phyloP scores from a whole-genome alignment of 2,797 vertebrate species.

The Fratercula arctica region DNA sequence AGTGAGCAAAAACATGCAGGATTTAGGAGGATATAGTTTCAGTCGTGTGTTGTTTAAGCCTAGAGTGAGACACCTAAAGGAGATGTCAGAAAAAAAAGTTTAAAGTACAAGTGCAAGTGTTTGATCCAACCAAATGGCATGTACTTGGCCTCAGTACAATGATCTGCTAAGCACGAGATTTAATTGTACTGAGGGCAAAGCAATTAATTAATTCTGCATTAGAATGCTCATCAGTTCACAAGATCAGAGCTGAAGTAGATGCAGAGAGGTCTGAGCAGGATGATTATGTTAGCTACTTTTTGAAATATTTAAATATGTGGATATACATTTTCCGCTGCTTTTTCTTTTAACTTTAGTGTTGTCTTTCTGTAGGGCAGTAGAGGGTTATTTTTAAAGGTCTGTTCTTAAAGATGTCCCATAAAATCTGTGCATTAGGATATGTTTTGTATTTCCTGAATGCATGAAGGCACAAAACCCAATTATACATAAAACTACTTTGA shows the following conservation, averaged over 20 bases:
- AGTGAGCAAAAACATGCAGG: neutral
- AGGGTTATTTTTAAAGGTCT: neutral
- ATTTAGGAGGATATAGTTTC: neutral
- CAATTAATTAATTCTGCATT: neutral
- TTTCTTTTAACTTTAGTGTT: neutral
- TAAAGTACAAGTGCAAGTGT: neutral
- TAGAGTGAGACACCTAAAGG: neutral
- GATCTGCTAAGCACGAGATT: neutral
- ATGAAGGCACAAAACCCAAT: neutral
- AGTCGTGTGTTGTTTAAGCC: neutral
- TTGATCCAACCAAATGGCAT: neutral
- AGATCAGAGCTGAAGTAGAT: neutral
- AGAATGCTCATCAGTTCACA: neutral
- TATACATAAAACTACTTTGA: neutral
- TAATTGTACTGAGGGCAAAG: neutral
- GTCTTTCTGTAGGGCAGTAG: neutral
- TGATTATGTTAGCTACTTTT: neutral
- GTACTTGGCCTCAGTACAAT: neutral
- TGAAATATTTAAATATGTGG: neutral
- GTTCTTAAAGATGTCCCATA: neutral
- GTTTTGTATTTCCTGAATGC: neutral
- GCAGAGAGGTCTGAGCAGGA: neutral
- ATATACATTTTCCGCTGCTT: neutral
- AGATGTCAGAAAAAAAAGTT: neutral
- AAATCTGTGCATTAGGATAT: neutral